Evolutionary conservation across 2,888 invertebrate genomes (phyloP), one percentile per base, ranked within the genome.

Genomic region (Dasysyrphus albostriatus): DNA sequence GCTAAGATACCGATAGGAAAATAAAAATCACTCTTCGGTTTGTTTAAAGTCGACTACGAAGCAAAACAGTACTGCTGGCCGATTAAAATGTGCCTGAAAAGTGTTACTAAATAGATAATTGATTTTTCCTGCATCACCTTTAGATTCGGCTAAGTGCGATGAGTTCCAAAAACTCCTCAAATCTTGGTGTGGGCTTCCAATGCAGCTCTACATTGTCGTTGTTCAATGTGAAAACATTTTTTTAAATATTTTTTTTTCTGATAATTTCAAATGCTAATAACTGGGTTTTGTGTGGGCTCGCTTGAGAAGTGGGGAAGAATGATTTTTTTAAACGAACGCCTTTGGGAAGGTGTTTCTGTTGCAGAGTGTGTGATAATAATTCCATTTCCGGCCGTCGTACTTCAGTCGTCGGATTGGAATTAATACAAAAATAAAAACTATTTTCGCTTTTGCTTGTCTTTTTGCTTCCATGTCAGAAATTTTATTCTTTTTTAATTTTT

Each of bases 101-200:
- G 87, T 88, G 83, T 80, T 88, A 80, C 87, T 83, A 79, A 24
- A 82, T 87, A 82, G 82, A 82, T 78, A 83, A 88, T 88, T 88
- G 88, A 88, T 88, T 88, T 88, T 88, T 88, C 80, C 88, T 79
- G 56, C 54, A 34, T 32, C 47, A 65, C 47, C 32, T 42, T 56
- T n/a, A 37, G 12, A 37, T 54, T 51, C 12, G 12, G 24, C 0
- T 51, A 32, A 47, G 16, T 39, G 37, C 42, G 39, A 73, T 67
- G 56, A 76, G 59, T 76, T 82, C 81, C 82, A 59, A 77, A 85
- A 73, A 47, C 69, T 63, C 59, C n/a, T 65, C 12, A 39, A 63
- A 67, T 10, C 34, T 8, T n/a, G 14, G 19, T 65, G 79, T 74
- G 74, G 61, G 61, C 61, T 63, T 39, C 12, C 14, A n/a, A 61